Conservation (phyloP, 2,888 invertebrate species). For the Microctonus hyperodae region DNA sequence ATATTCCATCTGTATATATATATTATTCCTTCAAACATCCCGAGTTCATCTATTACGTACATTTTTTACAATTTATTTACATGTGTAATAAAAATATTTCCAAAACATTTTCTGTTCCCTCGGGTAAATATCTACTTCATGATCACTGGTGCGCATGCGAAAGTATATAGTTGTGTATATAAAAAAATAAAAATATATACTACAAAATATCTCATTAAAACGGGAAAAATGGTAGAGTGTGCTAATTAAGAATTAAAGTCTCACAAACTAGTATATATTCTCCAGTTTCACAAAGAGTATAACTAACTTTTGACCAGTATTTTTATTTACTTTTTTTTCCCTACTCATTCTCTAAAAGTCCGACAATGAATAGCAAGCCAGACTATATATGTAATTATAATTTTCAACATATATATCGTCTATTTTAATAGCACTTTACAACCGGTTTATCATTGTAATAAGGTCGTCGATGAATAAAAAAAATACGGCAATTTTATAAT, state of each 20-base stretch:
- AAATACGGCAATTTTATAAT: neutral
- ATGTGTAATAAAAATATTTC: neutral
- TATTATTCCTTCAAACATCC: too few species aligned
- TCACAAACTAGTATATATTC: too few species aligned
- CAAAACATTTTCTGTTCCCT: neutral
- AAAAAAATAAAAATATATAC: slow-evolving; percentile 4
- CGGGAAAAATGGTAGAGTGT: slow-evolving; percentile 2
- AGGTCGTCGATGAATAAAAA: slow-evolving; percentile 2
- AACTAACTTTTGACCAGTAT: neutral
- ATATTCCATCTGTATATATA: too few species aligned
- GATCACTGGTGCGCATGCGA: neutral
- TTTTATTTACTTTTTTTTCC: neutral
- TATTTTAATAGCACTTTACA: neutral
- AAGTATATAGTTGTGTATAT: too few species aligned
- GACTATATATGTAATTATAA: neutral
- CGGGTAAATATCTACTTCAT: neutral
- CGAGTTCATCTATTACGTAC: neutral
- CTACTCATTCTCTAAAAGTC: neutral
- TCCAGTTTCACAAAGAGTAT: neutral
- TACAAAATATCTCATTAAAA: neutral
- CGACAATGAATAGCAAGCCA: neutral
- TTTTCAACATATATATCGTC: neutral
- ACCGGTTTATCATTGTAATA: neutral
- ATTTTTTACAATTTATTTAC: neutral
- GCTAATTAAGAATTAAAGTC: slow-evolving; percentile 21